These are phyloP conservation scores for Ophiodon elongatus DNA, from an alignment of 2,113 vertebrate species.

Conservation along the genomic window DNA sequence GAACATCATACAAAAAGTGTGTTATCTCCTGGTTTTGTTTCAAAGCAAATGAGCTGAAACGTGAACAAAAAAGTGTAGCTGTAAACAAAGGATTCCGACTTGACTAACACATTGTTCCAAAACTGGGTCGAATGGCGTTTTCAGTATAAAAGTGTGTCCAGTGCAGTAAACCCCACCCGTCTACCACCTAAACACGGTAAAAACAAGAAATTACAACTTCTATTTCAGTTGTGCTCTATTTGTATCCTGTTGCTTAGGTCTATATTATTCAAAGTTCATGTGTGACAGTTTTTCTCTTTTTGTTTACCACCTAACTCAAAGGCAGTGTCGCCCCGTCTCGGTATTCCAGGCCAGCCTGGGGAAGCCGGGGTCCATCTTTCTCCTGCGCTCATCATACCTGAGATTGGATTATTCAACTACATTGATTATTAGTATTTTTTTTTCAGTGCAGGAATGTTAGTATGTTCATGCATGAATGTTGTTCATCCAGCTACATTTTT, in stretches of 20 bases:
- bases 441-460: not conserved
- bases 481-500: not conserved
- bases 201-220: conserved; percentile 60
- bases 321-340: conserved; percentile 57
- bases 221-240: conserved; percentile 50
- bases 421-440: not conserved
- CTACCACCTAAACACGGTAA: conserved; percentile 28
- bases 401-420: not conserved
- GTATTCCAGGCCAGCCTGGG: conserved; percentile 74
- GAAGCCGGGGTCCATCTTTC: conserved; percentile 63
- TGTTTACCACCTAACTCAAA: conserved; percentile 68
- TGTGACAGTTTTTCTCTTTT: not conserved
- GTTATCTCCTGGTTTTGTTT: not conserved
- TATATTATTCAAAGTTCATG: conserved; percentile 14
- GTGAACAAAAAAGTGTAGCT: not conserved
- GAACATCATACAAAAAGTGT: conserved; percentile 9
- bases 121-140: conserved; percentile 18
- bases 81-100: not conserved
- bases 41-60: not conserved
- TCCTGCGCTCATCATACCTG: conserved; percentile 71
- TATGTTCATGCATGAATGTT: not conserved
- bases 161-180: conserved; percentile 41
- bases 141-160: conserved; percentile 21
- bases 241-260: conserved; percentile 19
- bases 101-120: not conserved